Conservation (phyloP, 1,140 invertebrate genomes). For the Conus betulinus region DNA sequence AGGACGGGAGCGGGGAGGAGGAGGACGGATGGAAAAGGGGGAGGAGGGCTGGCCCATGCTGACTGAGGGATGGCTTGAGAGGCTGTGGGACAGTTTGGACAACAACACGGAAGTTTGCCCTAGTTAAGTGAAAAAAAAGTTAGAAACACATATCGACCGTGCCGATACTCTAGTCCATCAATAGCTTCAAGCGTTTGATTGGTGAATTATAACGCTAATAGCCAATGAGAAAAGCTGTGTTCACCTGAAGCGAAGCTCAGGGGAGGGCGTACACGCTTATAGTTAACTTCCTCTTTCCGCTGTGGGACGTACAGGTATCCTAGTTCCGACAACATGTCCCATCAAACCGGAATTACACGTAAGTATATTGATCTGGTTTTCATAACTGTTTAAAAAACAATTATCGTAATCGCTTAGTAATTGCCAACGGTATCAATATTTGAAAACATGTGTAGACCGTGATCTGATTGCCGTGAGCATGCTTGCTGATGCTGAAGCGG, state of each 20-base stretch:
- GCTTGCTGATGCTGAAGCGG: too few relatives aligned
- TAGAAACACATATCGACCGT: background rate
- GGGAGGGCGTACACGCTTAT: constrained; percentile 25
- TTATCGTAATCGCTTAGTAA: too few relatives aligned
- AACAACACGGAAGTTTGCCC: too few relatives aligned
- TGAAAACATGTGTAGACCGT: too few relatives aligned
- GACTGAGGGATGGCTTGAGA: too few relatives aligned
- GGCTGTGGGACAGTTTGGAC: too few relatives aligned
- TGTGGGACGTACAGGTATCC: background rate
- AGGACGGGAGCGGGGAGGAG: too few relatives aligned
- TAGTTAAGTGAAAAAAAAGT: too few relatives aligned
- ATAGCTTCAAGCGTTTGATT: background rate
- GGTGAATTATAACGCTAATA: background rate
- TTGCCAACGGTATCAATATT: too few relatives aligned
- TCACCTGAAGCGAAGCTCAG: background rate
- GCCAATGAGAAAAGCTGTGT: constrained; percentile 7
- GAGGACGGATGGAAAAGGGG: too few relatives aligned
- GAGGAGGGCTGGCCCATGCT: too few relatives aligned
- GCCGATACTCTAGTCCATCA: background rate
- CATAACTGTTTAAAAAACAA: background rate
- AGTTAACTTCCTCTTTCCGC: constrained; percentile 26
- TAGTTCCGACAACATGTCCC: background rate
- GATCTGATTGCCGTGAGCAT: too few relatives aligned
- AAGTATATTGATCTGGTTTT: background rate
- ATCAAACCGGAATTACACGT: constrained; percentile 27